Conservation (phyloP, 2,113 vertebrate genomes). For the Malurus elegans region DNA sequence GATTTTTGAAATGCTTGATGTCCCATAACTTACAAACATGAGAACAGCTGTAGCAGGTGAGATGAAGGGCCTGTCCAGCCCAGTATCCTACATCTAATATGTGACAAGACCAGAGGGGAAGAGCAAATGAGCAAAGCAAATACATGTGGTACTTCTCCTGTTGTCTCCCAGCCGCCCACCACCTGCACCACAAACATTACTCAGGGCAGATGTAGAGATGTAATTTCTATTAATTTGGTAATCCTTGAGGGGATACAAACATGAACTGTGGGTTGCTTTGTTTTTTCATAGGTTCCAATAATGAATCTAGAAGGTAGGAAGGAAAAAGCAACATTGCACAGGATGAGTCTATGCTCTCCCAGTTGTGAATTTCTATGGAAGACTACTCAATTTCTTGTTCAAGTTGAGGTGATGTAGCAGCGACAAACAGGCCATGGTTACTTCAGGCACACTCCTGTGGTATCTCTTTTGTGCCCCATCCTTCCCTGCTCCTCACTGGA, state of each 20-base stretch:
- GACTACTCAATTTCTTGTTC: background rate
- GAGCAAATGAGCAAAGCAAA: background rate
- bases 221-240: background rate
- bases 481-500: background rate
- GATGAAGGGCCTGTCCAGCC: background rate
- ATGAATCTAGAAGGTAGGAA: background rate
- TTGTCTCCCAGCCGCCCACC: background rate
- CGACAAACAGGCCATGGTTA: background rate
- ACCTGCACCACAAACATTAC: background rate
- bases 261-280: background rate
- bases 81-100: background rate
- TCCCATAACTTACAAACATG: slow-evolving; percentile 4
- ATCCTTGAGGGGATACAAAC: background rate
- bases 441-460: background rate
- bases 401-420: background rate
- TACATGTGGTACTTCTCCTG: background rate
- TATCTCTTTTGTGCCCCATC: background rate
- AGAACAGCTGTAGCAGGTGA: slow-evolving; percentile 1
- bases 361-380: background rate
- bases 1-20: slow-evolving; percentile 10
- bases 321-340: background rate
- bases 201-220: background rate
- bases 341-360: background rate
- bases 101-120: slow-evolving; percentile 4
- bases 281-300: rapidly evolving